These are phyloP conservation scores for Bombylius discolor DNA, from an alignment of 2,888 invertebrate species.

Conservation along the genomic window DNA sequence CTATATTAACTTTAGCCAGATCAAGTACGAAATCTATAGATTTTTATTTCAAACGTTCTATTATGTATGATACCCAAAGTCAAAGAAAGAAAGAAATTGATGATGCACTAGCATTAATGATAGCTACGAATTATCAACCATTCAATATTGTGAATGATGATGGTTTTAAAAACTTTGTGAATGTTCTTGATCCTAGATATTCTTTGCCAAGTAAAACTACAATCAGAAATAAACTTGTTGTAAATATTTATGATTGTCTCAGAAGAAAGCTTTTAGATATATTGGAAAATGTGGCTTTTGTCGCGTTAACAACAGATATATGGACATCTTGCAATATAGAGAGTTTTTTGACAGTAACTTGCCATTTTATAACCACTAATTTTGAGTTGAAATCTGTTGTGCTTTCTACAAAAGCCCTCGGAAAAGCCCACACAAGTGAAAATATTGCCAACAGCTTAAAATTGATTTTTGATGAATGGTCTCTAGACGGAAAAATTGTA, in stretches of 20 bases:
- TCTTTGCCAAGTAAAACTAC: neutral
- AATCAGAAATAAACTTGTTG: neutral
- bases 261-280: neutral
- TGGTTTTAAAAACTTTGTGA: neutral
- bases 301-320: neutral
- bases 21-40: too few relatives aligned
- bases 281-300: neutral
- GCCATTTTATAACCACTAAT: conserved; percentile 1
- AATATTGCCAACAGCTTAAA: neutral
- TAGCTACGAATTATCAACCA: neutral
- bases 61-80: too few relatives aligned
- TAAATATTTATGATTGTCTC: neutral
- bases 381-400: neutral
- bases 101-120: neutral
- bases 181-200: neutral
- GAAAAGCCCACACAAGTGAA: neutral
- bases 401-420: neutral
- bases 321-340: neutral
- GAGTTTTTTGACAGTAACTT: neutral
- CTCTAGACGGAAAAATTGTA: neutral
- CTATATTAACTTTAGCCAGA: too few relatives aligned
- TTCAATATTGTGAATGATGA: neutral
- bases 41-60: too few relatives aligned
- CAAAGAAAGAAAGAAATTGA: too few relatives aligned
- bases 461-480: neutral